phyloP scores from a whole-genome alignment of 2,113 vertebrate genomes.

The Poecilia latipinna region DNA sequence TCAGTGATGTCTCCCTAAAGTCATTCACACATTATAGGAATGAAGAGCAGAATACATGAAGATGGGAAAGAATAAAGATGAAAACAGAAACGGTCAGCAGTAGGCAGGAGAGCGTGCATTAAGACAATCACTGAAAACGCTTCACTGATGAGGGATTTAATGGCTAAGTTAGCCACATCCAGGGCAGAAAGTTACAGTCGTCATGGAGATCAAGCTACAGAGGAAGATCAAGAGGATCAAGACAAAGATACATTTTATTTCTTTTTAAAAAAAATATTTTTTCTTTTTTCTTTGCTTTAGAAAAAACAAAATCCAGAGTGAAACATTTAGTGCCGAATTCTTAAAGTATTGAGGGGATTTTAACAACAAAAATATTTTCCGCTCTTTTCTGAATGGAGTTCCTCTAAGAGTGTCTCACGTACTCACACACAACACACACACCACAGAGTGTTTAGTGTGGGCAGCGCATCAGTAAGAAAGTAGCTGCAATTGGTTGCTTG shows the following conservation, averaged over 20 bases:
- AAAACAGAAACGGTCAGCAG: neutral
- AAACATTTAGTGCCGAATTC: neutral
- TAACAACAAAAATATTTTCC: neutral
- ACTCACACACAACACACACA: neutral
- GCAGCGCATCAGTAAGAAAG: neutral
- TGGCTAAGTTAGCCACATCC: neutral
- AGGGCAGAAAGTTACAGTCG: neutral
- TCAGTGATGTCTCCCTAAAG: neutral
- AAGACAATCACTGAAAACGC: neutral
- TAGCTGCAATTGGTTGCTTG: neutral
- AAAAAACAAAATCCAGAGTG: neutral
- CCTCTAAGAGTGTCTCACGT: neutral
- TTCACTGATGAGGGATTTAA: neutral
- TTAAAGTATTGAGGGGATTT: neutral
- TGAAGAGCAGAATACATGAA: neutral
- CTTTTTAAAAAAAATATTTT: neutral
- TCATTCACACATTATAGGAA: neutral
- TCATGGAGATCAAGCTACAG: neutral
- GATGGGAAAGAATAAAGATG: neutral
- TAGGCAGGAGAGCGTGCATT: neutral
- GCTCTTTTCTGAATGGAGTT: neutral
- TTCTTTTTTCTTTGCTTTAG: neutral
- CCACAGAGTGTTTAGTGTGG: neutral
- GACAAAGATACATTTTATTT: neutral
- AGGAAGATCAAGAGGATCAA: neutral